Evolutionary conservation across 2,113 vertebrate genomes (phyloP), one percentile per base, ranked within the genome.

Genomic region (Leiothrix lutea): DNA sequence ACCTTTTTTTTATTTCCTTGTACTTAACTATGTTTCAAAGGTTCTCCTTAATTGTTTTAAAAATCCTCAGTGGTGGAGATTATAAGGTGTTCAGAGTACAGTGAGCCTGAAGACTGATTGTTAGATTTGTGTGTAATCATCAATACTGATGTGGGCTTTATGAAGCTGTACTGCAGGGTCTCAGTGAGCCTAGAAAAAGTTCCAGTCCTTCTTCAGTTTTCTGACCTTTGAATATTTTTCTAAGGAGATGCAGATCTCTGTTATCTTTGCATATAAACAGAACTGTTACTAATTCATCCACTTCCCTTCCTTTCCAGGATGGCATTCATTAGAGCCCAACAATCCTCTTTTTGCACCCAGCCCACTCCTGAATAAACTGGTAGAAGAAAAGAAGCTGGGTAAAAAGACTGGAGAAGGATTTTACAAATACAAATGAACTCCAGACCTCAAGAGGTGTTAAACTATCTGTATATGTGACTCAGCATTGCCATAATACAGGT

Each of bases 341-440:
- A 99, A 99, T 96, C 98, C 98, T 6, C 95, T 99, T 57, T 99
- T 99, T 97, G 96, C 96, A 60, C 98, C 97, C 26, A 98, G 98
- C 61, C 94, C 98, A 4, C 61, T 98, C 87, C 85, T 99, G 71
- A 98, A 98, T 97, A 98, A 99, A 94, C 94, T 99, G 95, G 99
- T 99, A 20, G 97, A 98, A 13, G 99, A 99, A 88, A 99, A 99
- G 45, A 99, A 99, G 97, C 71, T 98, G 19, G 99, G 99, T 84
- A 99, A 97, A 97, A 99, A 99, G 98, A 99, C 98, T 0, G 99
- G 99, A 91, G 99, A 99, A 97, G 99, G 99, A 45, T 99, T 98
- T 98, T 99, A 99, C 96, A 99, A 99, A 88, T 98, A 99, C 96
- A 98, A 99, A 73, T 99, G 98, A 98, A 45, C 53, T 60, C 16